A percentile compares a stretch with the other conserved stretches of the same genome.
Evolutionary conservation across 2,888 invertebrate genomes (phyloP).

Genomic region (Erebia aethiops): DNA sequence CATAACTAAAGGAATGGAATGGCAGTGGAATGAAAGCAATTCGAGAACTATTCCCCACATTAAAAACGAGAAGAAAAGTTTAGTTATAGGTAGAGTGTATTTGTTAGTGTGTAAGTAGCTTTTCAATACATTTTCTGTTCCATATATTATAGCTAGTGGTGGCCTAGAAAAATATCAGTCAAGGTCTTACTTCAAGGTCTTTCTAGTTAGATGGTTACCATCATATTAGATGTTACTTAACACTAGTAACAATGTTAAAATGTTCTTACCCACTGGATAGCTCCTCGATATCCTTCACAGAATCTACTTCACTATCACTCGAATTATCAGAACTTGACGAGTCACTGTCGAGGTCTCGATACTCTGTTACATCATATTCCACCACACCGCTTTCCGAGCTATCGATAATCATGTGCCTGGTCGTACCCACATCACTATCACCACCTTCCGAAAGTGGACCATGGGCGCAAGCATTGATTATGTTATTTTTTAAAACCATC

Average conservation of each 20-base stretch:
- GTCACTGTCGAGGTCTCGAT: conserved; percentile 69
- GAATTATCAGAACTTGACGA: conserved; percentile 63
- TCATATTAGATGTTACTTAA: background rate
- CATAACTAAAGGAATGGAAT: too few species aligned
- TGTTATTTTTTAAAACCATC: conserved; percentile 79
- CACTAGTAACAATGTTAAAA: background rate
- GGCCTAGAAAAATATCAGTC: background rate
- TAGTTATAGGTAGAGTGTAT: too few species aligned
- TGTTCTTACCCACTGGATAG: conserved; percentile 66
- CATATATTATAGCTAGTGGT: background rate
- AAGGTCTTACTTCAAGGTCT: background rate
- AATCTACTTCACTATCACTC: conserved; percentile 73
- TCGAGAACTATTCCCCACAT: too few species aligned
- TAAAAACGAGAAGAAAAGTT: too few species aligned
- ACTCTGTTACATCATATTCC: conserved; percentile 75
- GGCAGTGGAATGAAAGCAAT: too few species aligned
- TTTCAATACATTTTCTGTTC: too few species aligned
- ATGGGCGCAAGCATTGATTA: conserved; percentile 78
- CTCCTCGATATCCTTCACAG: conserved; percentile 74
- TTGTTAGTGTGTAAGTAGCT: too few species aligned
- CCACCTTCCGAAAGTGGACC: conserved; percentile 66
- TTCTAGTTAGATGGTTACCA: background rate
- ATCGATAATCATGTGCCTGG: conserved; percentile 76
- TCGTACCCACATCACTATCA: conserved; percentile 60
- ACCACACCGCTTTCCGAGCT: conserved; percentile 69